These are phyloP conservation scores for Pseudocheirus occidentalis DNA, from an alignment of 2,797 vertebrate species.

Conservation along the genomic window DNA sequence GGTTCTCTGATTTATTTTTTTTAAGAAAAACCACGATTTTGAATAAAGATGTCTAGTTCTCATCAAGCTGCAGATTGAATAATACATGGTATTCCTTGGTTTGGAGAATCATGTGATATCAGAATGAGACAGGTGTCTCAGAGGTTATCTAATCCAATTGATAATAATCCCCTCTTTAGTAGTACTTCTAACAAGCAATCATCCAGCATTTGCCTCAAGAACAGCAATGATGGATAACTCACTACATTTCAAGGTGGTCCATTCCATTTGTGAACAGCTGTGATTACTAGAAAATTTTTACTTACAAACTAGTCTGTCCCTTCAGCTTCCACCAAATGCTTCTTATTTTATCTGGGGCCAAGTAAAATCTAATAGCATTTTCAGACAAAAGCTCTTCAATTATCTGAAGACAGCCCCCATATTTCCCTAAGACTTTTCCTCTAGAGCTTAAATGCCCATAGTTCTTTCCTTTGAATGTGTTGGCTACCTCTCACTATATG, in stretches of 20 bases:
- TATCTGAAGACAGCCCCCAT: background rate
- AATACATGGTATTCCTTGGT: background rate
- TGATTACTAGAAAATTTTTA: background rate
- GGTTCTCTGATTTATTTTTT: background rate
- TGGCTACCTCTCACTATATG: background rate
- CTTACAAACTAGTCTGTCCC: background rate
- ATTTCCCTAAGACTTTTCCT: background rate
- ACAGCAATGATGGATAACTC: background rate
- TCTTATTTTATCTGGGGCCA: background rate
- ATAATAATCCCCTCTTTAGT: background rate
- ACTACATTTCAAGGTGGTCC: background rate
- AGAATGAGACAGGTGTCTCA: background rate
- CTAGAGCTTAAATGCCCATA: background rate
- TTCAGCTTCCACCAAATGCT: background rate
- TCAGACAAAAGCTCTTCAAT: background rate
- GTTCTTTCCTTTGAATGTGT: background rate
- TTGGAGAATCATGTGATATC: background rate
- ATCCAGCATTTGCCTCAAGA: background rate
- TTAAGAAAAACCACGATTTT: background rate
- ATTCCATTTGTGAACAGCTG: background rate
- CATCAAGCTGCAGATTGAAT: background rate
- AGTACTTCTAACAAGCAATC: background rate
- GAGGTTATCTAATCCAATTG: background rate
- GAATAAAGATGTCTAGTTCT: background rate
- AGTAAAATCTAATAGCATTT: background rate